Evolutionary conservation across 2,113 vertebrate species (phyloP).

Genomic region (Hyla sarda): DNA sequence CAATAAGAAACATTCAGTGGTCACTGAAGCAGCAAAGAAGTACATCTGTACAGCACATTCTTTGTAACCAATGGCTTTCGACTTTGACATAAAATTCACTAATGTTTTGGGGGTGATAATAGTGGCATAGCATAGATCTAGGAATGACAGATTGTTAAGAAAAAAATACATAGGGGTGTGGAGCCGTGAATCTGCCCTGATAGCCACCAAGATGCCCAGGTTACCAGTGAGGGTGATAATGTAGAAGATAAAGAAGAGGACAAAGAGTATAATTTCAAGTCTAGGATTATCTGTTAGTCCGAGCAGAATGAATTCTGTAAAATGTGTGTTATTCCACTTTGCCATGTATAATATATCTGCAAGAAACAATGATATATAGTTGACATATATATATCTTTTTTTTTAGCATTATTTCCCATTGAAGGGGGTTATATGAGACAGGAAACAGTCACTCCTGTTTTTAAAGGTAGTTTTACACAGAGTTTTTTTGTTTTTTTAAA

Average conservation of each 20-base stretch:
- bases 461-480: too few relatives aligned
- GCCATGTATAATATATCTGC: neutral
- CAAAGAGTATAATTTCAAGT: conserved; percentile 35
- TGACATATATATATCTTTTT: too few relatives aligned
- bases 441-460: neutral
- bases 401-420: neutral
- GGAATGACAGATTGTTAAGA: conserved; percentile 44
- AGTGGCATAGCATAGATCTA: conserved; percentile 46
- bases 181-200: neutral
- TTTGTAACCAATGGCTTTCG: conserved; percentile 19
- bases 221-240: conserved; percentile 27
- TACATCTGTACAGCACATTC: conserved; percentile 49
- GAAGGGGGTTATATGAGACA: neutral
- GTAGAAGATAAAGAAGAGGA: conserved; percentile 41
- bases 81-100: conserved; percentile 19
- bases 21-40: conserved; percentile 52
- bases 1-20: conserved; percentile 48
- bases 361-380: neutral
- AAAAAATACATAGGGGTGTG: conserved; percentile 55
- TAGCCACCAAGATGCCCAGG: conserved; percentile 33
- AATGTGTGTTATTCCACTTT: conserved; percentile 37
- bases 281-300: conserved; percentile 44
- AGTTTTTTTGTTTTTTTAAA: too few relatives aligned
- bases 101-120: conserved; percentile 53
- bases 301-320: conserved; percentile 27